phyloP scores from a whole-genome alignment of 1,140 invertebrate genomes.

The Drosophila parvula region DNA sequence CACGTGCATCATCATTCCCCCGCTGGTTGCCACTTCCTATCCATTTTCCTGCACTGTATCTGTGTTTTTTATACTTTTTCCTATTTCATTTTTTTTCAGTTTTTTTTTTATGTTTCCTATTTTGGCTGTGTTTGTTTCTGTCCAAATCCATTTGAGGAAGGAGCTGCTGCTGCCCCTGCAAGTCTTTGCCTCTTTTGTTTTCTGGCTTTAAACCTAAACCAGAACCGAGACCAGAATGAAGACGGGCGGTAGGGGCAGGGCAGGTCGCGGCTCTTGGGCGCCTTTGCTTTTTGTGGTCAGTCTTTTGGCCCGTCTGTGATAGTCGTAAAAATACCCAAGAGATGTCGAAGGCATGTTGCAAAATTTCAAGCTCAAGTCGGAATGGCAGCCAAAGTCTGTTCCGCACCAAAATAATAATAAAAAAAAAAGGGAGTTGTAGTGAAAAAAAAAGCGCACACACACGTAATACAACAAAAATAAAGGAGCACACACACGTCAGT shows the following conservation, averaged over 20 bases:
- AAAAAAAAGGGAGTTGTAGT: too few species aligned
- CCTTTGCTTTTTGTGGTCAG: slow-evolving; percentile 51
- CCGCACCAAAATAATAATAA: slow-evolving; percentile 12
- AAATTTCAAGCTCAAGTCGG: slow-evolving; percentile 78
- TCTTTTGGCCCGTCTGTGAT: slow-evolving; percentile 48
- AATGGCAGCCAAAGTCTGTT: slow-evolving; percentile 59
- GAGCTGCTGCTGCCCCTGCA: slow-evolving; percentile 17
- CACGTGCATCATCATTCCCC: slow-evolving; percentile 28
- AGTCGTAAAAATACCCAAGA: slow-evolving; percentile 80
- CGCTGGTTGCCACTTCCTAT: neutral
- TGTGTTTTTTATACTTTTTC: slow-evolving; percentile 25
- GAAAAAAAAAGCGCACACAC: slow-evolving; percentile 10
- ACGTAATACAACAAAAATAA: slow-evolving; percentile 15
- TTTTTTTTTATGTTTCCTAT: neutral
- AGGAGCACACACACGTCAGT: slow-evolving; percentile 53
- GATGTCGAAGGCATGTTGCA: slow-evolving; percentile 81
- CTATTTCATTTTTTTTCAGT: neutral
- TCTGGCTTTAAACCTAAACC: slow-evolving; percentile 41
- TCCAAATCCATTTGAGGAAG: slow-evolving; percentile 44
- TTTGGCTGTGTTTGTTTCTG: slow-evolving; percentile 37
- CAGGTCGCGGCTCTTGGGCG: slow-evolving; percentile 49
- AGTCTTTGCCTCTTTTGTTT: neutral
- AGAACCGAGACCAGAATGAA: slow-evolving; percentile 33
- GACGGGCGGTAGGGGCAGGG: neutral
- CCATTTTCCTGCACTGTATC: slow-evolving; percentile 27